Base-by-base conservation (phyloP, 2,113 vertebrate genomes). In the Hydropotes inermis region DNA sequence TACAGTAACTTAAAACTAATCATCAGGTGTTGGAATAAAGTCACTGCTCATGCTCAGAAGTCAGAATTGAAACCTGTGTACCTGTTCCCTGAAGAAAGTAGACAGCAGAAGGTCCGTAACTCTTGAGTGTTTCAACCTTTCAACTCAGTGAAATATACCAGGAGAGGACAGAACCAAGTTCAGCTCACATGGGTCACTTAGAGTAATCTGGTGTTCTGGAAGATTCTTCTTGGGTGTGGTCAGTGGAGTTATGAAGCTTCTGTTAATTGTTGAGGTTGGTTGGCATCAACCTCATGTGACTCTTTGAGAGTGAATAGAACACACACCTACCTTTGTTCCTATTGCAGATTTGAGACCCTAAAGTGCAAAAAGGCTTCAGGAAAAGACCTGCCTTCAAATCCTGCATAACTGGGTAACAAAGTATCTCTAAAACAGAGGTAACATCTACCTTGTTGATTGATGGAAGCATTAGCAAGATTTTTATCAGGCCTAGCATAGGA, bases 1-100 rank as follows among this genome's bases (percentile, higher is more conserved):
- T 95, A 47, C 7, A 54, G 19, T 89, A 81, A 83, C 50, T 88
- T 84, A 91, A 94, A 94, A 96, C 30, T 79, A 36, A 94, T 39
- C 16, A 45, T 94, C 43, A 43, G 11, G 3, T 89, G 25, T 58
- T 88, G n/a, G 43, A 78, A 45, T 52, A 47, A 64, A 84, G 55
- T 74, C 61, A 58, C n/a, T 45, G 50, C 61, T 94, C 64, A 55
- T 19, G 14, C 64, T 78, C 50, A 67, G 23, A 45, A 70, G 33
- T 90, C 94, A 52, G 16, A 58, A 50, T 50, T 58, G 64, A 64
- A 79, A 57, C 25, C 11, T 60, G 28, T 92, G 10, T 8, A 57
- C 30, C n/a, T 74, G 67, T 67, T 74, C 28, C 52, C 25, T 52
- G 39, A 61, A 92, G 58, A 25, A 85, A 87, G 45, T 23, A 84